Evolutionary conservation across 2,888 invertebrate genomes (phyloP).

Genomic region (Trachelus troglodyta): DNA sequence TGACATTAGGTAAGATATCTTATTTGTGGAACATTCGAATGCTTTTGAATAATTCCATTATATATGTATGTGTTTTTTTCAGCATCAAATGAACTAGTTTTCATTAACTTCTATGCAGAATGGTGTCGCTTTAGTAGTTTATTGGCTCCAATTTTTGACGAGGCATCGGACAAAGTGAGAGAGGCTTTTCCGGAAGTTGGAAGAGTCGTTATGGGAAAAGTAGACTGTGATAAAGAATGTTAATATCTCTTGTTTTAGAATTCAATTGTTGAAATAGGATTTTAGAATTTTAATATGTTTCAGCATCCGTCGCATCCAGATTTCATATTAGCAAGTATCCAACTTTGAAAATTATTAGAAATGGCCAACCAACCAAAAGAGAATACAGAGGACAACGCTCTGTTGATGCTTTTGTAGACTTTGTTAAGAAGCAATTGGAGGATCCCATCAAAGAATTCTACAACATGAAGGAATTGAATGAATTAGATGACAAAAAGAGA

Average conservation of each 20-base stretch:
- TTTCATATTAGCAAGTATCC: constrained; percentile 99
- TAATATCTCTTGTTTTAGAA: constrained; percentile 47
- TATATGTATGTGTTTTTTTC: constrained; percentile 64
- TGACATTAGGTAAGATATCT: constrained; percentile 79
- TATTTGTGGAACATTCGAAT: constrained; percentile 2
- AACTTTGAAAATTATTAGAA: constrained; percentile 93
- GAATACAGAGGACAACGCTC: constrained; percentile 93
- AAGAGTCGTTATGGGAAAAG: constrained; percentile 93
- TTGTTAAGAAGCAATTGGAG: constrained; percentile 88
- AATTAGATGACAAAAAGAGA: constrained; percentile 82
- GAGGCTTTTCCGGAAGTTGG: constrained; percentile 84
- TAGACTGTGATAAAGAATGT: constrained; percentile 96
- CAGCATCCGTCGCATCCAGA: constrained; percentile 82
- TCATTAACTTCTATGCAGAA: constrained; percentile 99
- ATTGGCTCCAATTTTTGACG: constrained; percentile 95
- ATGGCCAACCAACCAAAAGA: constrained; percentile 89
- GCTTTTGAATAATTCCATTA: constrained; percentile 3
- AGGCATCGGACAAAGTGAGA: constrained; percentile 88
- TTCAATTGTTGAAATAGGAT: constrained; percentile 3
- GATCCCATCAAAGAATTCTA: constrained; percentile 86
- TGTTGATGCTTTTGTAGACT: constrained; percentile 88
- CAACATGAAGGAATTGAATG: constrained; percentile 77
- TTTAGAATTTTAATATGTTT: background rate
- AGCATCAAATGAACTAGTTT: constrained; percentile 96
- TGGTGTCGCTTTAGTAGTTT: constrained; percentile 99